Evolutionary conservation across 2,888 invertebrate genomes (phyloP), one percentile per base, ranked within the genome.

Genomic region (Netelia melanura): DNA sequence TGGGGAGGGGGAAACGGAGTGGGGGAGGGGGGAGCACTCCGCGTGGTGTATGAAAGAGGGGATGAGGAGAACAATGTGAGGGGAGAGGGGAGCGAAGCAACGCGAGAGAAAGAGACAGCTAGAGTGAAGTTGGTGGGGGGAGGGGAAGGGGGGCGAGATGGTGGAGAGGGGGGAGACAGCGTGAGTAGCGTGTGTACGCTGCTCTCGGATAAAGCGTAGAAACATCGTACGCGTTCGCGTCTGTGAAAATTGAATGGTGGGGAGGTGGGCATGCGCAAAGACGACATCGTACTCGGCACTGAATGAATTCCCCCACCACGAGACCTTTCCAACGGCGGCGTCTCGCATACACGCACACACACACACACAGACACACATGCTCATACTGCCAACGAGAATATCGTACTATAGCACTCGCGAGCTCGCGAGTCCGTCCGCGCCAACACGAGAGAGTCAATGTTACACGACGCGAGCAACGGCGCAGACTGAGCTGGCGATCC

Each of bases 181-280:
- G 93, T 92, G 92, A 92, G 92, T 92, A 93, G 91, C 93, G 92
- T 93, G 93, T 92, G 92, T 93, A 93, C 91, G 92, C 92, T 82
- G 79, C 44, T 76, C 79, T 82, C 62, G 85, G 82, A 65, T 76
- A 62, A 82, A 82, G 85, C 85, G 85, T 85, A 85, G 82, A 85
- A 85, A 82, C 85, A 85, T 85, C 85, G 85, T 85, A 85, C 85
- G 85, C 85, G 85, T 78, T 82, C 78, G 77, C 54, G 79, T 88
- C 87, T 79, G 70, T 83, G 86, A 74, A 75, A 72, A 81, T 52
- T 25, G 76, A 80, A 75, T 64, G 77, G 89, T 90, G 89, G 83
- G 82, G 84, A 21, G 44, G 25, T 78, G 91, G 91, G 93, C 93
- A 91, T 92, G 93, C 91, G 92, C 91, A 56, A 72, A 76, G 83